Base-by-base conservation (phyloP, 2,888 invertebrate genomes). In the Myopa testacea region DNA sequence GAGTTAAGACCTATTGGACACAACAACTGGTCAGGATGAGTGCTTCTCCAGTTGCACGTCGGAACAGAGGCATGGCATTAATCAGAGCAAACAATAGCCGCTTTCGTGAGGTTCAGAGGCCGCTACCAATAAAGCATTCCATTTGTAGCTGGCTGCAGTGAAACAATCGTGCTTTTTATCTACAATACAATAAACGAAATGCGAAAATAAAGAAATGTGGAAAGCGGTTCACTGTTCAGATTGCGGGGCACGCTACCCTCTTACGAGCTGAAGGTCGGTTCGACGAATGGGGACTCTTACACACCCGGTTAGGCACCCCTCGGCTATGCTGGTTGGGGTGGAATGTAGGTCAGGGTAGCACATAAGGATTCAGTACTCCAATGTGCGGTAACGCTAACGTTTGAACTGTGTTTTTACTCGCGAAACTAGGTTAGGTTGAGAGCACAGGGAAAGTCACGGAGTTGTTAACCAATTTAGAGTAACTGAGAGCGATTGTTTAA, bases 1-100 rank as follows among this genome's bases (percentile, higher is more conserved):
- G 55, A 55, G n/a, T 55, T 16, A 45, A 45, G 45, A 45, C 45
- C n/a, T n/a, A 10, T 55, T 16, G 55, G 55, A 55, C n/a, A 16
- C 55, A 55, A 16, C 63, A 26, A 65, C 34, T 65, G 65, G 65
- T 37, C 65, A 65, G 34, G 16, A 16, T 65, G 65, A 65, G 65
- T 37, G 65, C 38, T 65, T 65, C 37, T 6, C 5, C 34, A 50
- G 10, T 50, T 50, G 14, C 14, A 14, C 63, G 63, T 1, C 50
- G 63, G 12, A 4, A 63, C 34, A 4, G 5, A 19, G 26, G 26
- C 45, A 45, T 45, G 26, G 38, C 26, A 65, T 38, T 65, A 65
- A 65, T 65, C 65, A 65, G 65, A 34, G 38, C 26, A 65, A 65
- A 65, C 65, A 65, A 38, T 65, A 34, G 14, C 10, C 55, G 4